Evolutionary conservation across 2,113 vertebrate species (phyloP).

Genomic region (Catharus fuscescens): DNA sequence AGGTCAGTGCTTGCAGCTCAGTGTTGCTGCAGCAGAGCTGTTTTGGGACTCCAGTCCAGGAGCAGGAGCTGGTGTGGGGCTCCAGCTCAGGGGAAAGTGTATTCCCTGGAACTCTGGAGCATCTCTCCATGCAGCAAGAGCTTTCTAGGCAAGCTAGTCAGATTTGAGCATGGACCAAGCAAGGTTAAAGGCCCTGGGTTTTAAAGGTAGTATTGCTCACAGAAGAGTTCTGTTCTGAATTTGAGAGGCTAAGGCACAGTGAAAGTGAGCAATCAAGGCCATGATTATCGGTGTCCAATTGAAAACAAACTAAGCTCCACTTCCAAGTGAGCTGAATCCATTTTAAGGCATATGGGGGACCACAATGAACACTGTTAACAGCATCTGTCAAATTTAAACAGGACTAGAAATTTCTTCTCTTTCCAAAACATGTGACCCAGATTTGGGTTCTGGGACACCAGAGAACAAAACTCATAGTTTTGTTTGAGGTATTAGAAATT

Average conservation of each 20-base stretch:
- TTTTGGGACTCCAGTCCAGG: not conserved
- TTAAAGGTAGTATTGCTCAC: not conserved
- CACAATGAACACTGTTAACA: not conserved
- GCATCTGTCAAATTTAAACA: not conserved
- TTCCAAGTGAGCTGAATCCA: not conserved
- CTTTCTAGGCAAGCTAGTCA: not conserved
- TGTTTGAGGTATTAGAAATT: conserved; percentile 29
- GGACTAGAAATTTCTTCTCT: not conserved
- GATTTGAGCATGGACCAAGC: not conserved
- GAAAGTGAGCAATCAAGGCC: not conserved
- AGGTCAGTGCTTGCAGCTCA: not conserved
- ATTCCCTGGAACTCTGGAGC: not conserved
- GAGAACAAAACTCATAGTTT: not conserved
- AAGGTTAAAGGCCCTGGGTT: not conserved
- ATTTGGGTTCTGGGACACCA: not conserved
- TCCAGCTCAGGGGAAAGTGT: not conserved
- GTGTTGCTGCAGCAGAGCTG: not conserved
- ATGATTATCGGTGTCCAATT: not conserved
- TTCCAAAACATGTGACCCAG: not conserved
- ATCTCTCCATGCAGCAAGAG: not conserved
- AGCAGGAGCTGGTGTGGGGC: not conserved
- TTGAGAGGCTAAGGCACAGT: conserved; percentile 18
- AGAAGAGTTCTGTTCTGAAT: not conserved
- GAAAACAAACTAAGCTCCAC: not conserved
- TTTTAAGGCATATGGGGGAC: not conserved